Conservation (phyloP, 2,888 invertebrate species). For the Cheiracanthium punctorium region DNA sequence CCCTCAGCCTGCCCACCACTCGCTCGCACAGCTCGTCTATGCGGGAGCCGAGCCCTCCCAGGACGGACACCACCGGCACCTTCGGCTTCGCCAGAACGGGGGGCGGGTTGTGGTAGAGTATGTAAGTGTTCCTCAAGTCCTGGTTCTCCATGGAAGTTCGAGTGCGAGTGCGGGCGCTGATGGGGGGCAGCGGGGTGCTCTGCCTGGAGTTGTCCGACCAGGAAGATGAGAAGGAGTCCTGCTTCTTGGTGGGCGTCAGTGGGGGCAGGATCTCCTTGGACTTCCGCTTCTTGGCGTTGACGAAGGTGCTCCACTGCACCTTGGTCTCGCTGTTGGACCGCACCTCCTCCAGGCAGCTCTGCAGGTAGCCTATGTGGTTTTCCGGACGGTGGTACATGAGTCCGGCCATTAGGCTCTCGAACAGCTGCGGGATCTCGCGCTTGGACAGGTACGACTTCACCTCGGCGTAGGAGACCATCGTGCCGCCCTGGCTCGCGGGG, state of each 20-base stretch:
- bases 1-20: constrained; percentile 37
- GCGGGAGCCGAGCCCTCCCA: constrained; percentile 51
- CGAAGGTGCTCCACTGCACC: constrained; percentile 64
- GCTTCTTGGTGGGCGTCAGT: constrained; percentile 39
- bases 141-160: constrained; percentile 11
- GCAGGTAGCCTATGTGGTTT: constrained; percentile 61
- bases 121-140: constrained; percentile 52
- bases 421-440: constrained; percentile 66
- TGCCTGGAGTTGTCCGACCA: constrained; percentile 53
- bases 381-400: constrained; percentile 69
- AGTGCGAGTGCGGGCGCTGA: constrained; percentile 22
- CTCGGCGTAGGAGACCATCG: constrained; percentile 67
- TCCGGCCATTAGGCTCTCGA: constrained; percentile 68
- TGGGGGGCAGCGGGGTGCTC: constrained; percentile 53
- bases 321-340: constrained; percentile 41
- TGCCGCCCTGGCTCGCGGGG: constrained; percentile 53
- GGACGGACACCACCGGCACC: constrained; percentile 58
- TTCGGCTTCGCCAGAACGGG: constrained; percentile 43
- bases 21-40: constrained; percentile 58
- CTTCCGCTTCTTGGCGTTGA: constrained; percentile 55
- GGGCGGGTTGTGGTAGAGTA: constrained; percentile 55
- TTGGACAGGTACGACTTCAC: constrained; percentile 64
- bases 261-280: constrained; percentile 59
- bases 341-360: constrained; percentile 58
- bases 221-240: constrained; percentile 49